Evolutionary conservation across 2,888 invertebrate species (phyloP), one percentile per base, ranked within the genome.

Genomic region (Macrosiphum euphorbiae): DNA sequence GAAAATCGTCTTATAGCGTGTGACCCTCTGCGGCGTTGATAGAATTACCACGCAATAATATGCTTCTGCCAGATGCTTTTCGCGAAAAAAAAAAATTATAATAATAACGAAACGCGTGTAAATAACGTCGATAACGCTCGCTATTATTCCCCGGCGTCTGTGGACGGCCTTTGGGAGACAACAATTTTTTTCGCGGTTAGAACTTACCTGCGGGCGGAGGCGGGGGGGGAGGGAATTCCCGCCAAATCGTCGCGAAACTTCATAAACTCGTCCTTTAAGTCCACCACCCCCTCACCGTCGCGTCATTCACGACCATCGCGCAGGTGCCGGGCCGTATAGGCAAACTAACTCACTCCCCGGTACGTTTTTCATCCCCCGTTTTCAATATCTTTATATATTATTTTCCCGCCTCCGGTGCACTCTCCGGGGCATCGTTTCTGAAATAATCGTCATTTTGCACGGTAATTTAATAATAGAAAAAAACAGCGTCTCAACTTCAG

Each of bases 111-210:
- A 67, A 50, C 28, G 61, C 5, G 61, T 86, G 86, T 90, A 90
- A 90, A 94, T 86, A 90, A 94, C 58, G 67, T 86, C 35, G 94
- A 94, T 94, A 94, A 94, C 94, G 86, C 90, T 50, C 28, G 90
- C 78, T 61, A 61, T 67, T 67, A 41, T 78, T n/a, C 52, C 84
- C 90, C 52, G 90, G n/a, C 78, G 50, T 87, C 87, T 87, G 16
- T 67, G 7, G 78, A 78, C 35, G 78, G 78, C 78, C 20, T 7
- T 78, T 78, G 78, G 35, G 78, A 35, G 35, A 78, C 35, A 78
- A n/a, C 10, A 44, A 44, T 44, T 61, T 61, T 44, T 61, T n/a
- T 67, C n/a, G 44, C 24, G 24, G 41, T 41, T 41, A 86, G 52
- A 55, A 16, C 16, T 47, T 50, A 41, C 10, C 44, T 4, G 1